Evolutionary conservation across 2,797 vertebrate genomes (phyloP).

Genomic region (Anguilla marmorata): DNA sequence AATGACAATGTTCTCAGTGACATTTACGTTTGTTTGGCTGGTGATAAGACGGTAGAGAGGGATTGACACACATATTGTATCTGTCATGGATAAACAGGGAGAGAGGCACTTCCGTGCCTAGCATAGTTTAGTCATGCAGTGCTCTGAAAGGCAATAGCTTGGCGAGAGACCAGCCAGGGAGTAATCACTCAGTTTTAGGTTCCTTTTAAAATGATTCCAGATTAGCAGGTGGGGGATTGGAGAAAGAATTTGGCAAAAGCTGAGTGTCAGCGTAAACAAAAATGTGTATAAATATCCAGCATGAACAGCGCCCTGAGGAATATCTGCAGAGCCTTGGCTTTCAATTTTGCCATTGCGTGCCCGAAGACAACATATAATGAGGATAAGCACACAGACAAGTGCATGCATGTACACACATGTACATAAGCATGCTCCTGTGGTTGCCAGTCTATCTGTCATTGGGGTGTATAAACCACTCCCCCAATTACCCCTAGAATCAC

Average conservation of each 20-base stretch:
- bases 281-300: conserved; percentile 21
- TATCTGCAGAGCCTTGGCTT: conserved; percentile 39
- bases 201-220: conserved; percentile 30
- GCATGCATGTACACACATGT: not conserved
- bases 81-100: not conserved
- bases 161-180: not conserved
- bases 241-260: conserved; percentile 16
- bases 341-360: not conserved
- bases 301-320: conserved; percentile 25
- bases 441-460: not conserved
- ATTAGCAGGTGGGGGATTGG: conserved; percentile 16
- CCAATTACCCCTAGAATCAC: not conserved
- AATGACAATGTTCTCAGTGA: not conserved
- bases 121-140: conserved; percentile 5
- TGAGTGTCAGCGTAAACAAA: conserved; percentile 5
- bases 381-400: not conserved
- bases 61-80: not conserved
- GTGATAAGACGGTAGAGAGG: not conserved
- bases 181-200: conserved; percentile 5
- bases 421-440: not conserved
- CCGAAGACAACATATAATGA: not conserved
- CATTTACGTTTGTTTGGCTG: not conserved
- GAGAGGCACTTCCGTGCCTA: conserved; percentile 6
- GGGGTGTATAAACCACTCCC: not conserved
- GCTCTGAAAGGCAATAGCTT: conserved; percentile 18